These are phyloP conservation scores for Eupithecia insigniata DNA, from an alignment of 2,888 invertebrate species.

Conservation along the genomic window DNA sequence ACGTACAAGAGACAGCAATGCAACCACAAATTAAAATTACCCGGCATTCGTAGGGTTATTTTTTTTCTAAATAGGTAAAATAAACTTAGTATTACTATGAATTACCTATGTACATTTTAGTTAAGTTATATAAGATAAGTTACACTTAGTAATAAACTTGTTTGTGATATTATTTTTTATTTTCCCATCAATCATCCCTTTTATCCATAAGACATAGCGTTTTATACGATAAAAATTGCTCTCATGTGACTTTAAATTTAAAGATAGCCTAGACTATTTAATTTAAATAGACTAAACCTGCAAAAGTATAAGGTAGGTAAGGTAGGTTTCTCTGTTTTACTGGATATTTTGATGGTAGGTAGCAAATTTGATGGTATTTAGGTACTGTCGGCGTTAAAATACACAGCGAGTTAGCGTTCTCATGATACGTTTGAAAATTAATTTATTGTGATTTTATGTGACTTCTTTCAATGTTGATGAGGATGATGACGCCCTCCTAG, in stretches of 20 bases:
- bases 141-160: neutral
- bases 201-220: neutral
- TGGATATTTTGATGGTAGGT: too few relatives aligned
- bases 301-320: too few relatives aligned
- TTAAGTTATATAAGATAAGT: neutral
- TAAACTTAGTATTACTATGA: neutral
- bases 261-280: neutral
- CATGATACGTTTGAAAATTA: too few relatives aligned
- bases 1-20: conserved; percentile 3
- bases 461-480: too few relatives aligned
- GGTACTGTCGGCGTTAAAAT: too few relatives aligned
- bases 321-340: too few relatives aligned
- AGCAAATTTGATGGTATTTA: too few relatives aligned
- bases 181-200: neutral
- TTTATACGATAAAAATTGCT: neutral
- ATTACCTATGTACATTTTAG: conserved; percentile 4
- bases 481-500: too few relatives aligned
- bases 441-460: too few relatives aligned
- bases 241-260: neutral
- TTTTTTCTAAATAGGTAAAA: neutral
- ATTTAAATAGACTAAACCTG: too few relatives aligned
- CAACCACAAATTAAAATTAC: neutral
- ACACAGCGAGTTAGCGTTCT: too few relatives aligned
- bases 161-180: neutral
- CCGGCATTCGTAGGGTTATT: neutral